Percentiles rank a stretch among this genome's conserved stretches.
Conservation (phyloP, 2,888 invertebrate species). For the Sisyra nigra region DNA sequence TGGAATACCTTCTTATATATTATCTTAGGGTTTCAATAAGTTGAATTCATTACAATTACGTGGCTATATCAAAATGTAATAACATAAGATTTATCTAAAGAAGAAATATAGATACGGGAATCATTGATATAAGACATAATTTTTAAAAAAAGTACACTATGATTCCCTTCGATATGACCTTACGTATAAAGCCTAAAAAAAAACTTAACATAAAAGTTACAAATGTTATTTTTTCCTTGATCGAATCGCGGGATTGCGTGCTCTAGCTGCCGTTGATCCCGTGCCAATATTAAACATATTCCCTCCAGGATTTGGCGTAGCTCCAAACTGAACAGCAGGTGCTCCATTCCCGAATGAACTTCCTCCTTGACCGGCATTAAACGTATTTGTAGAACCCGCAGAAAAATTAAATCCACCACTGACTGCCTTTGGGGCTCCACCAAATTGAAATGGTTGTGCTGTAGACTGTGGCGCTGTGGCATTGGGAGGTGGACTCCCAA, state of each 20-base stretch:
- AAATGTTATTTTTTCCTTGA: slow-evolving; percentile 26
- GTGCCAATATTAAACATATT: slow-evolving; percentile 33
- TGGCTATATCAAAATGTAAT: too few species aligned
- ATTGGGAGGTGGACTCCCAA: slow-evolving; percentile 13
- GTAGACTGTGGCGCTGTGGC: slow-evolving; percentile 9
- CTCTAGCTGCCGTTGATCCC: slow-evolving; percentile 26
- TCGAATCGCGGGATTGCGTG: slow-evolving; percentile 21
- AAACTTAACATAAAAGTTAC: slow-evolving; percentile 10
- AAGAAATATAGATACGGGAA: too few species aligned
- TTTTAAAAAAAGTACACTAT: too few species aligned
- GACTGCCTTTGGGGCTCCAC: slow-evolving; percentile 18
- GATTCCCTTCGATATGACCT: too few species aligned
- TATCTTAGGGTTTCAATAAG: too few species aligned
- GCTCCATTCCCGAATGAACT: not conserved
- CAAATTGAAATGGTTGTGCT: slow-evolving; percentile 18
- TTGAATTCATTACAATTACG: too few species aligned
- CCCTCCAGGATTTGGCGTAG: slow-evolving; percentile 11
- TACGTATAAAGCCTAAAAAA: not conserved
- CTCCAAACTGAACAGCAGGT: slow-evolving; percentile 5
- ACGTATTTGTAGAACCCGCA: slow-evolving; percentile 16
- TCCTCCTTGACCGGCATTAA: slow-evolving; percentile 1
- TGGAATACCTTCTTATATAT: too few species aligned
- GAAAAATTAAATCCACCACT: slow-evolving; percentile 22
- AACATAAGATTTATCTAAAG: too few species aligned
- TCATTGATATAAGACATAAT: too few species aligned